Conservation (phyloP, 2,888 invertebrate species). For the Mimas tiliae region DNA sequence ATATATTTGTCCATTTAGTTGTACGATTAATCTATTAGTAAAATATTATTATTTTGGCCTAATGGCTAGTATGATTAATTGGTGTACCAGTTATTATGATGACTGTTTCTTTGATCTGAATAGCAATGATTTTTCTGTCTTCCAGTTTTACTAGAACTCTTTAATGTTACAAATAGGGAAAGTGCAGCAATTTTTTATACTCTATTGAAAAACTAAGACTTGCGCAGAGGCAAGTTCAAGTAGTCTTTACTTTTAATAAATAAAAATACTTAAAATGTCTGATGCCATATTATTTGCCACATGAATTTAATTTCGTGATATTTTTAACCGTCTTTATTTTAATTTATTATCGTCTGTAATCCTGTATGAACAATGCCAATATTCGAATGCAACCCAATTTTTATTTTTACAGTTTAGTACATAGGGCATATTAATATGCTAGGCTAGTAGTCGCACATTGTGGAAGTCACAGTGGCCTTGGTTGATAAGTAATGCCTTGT, state of each 20-base stretch:
- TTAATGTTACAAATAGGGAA: constrained; percentile 53
- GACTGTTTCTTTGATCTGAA: constrained; percentile 75
- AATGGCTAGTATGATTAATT: constrained; percentile 70
- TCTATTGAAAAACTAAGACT: constrained; percentile 42
- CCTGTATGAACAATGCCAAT: constrained; percentile 66
- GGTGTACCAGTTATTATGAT: constrained; percentile 57
- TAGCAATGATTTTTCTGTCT: constrained; percentile 81
- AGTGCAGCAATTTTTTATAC: constrained; percentile 48
- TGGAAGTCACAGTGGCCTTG: constrained; percentile 78
- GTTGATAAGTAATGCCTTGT: constrained; percentile 69
- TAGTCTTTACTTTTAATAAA: constrained; percentile 65
- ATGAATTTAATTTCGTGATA: constrained; percentile 80
- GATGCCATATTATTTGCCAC: constrained; percentile 84
- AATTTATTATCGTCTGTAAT: constrained; percentile 71
- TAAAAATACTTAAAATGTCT: constrained; percentile 80
- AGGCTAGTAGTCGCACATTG: constrained; percentile 75
- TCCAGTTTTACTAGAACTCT: constrained; percentile 70
- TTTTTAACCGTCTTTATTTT: constrained; percentile 73
- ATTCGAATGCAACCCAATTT: constrained; percentile 52
- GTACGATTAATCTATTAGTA: constrained; percentile 68
- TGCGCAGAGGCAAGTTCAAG: constrained; percentile 45
- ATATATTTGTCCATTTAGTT: constrained; percentile 78
- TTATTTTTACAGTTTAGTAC: constrained; percentile 50
- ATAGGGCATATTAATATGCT: constrained; percentile 74
- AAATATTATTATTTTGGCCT: constrained; percentile 70